Conservation (phyloP, 1,140 invertebrate genomes). For the Halictus rubicundus region DNA sequence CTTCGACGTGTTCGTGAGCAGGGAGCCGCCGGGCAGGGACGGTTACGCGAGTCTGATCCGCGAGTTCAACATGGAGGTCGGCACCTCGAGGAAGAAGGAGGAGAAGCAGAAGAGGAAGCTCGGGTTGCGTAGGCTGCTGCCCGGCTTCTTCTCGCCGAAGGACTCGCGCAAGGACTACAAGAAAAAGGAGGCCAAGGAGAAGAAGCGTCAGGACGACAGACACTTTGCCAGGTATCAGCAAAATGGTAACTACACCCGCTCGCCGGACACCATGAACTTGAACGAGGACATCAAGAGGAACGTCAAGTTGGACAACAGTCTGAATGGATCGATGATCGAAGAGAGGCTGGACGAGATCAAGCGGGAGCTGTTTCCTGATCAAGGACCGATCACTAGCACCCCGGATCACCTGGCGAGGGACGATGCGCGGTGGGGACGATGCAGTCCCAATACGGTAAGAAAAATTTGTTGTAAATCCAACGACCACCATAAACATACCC, state of each 20-base stretch:
- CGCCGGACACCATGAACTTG: conserved; percentile 76
- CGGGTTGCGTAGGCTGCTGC: conserved; percentile 71
- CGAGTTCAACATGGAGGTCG: conserved; percentile 72
- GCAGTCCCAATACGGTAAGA: no score
- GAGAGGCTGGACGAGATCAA: conserved; percentile 75
- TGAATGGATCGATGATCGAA: conserved; percentile 72
- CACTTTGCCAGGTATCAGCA: conserved; percentile 75
- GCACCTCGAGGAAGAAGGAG: conserved; percentile 67
- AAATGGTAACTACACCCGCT: conserved; percentile 76
- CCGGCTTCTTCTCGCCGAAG: conserved; percentile 75
- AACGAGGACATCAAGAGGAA: conserved; percentile 77
- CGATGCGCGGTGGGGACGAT: conserved; percentile 9
- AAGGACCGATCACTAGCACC: conserved; percentile 71
- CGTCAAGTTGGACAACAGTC: conserved; percentile 73
- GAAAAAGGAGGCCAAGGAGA: conserved; percentile 71
- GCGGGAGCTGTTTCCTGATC: conserved; percentile 73
- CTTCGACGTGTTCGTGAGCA: neutral
- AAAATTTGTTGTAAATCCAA: no score
- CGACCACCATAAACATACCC: no score
- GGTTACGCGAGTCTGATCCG: conserved; percentile 75
- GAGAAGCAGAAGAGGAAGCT: conserved; percentile 76
- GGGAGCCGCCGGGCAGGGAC: conserved; percentile 46
- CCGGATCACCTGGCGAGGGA: conserved; percentile 72
- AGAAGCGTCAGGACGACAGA: conserved; percentile 70
- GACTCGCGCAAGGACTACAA: conserved; percentile 75